Base-by-base conservation (phyloP, 2,797 vertebrate genomes). In the Atherinosoma microstoma region DNA sequence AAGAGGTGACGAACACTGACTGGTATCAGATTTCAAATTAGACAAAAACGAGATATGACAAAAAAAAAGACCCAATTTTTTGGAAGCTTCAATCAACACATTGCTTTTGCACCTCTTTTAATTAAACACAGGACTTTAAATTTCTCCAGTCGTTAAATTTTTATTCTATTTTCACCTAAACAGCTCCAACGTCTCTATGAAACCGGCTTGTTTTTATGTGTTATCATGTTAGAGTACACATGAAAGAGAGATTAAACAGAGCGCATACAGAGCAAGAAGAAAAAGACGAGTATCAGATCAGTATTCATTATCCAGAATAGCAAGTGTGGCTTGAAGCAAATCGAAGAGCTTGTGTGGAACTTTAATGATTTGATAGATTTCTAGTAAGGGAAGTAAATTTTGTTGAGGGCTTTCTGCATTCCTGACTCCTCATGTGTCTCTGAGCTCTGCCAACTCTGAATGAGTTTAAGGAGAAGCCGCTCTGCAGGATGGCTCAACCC, bases 341-440 rank as follows among this genome's bases (percentile, higher is more conserved):
- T 13, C 1, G 24, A 61, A 45, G 12, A 0, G n/a, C 16, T 35
- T 12, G 3, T 40, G 38, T 64, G 24, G 18, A 47, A 22, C 18
- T 64, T 45, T 29, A n/a, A 15, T 6, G 36, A 53, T 73, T 30
- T 4, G 4, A 1, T 10, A n/a, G 12, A 72, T 74, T 81, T 76
- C 20, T 47, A 57, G 65, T 38, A 53, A 38, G 24, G 62, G 36
- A 62, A 66, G 12, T 35, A 8, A 3, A 56, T 74, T 83, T 64
- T 45, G 7, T 60, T 22, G 16, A 57, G 1, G 22, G 16, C 69
- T 76, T 36, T 29, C 67, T 45, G 34, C 13, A 59, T 65, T 61
- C 67, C 54, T 56, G 16, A 27, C 34, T 63, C 24, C 54, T 67
- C 11, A 1, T 1, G 15, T 64, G 58, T 64, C 61, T 30, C 54